A percentile compares a stretch with the other conserved stretches of the same genome.
These are phyloP conservation scores for Syngnathus acus DNA, from an alignment of 2,797 vertebrate genomes.

Conservation along the genomic window DNA sequence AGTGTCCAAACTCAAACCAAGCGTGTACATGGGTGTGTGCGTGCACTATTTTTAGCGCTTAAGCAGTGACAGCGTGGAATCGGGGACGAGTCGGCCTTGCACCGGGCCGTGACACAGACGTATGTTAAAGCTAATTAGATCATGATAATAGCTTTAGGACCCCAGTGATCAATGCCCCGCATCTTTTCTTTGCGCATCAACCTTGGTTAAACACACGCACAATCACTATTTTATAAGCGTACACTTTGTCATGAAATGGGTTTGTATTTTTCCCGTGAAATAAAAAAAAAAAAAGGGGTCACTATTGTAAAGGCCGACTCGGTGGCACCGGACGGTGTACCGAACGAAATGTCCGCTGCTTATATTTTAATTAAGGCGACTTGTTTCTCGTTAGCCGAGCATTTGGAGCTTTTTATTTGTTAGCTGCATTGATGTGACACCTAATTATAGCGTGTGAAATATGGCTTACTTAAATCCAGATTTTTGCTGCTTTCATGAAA, in stretches of 20 bases:
- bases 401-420: not conserved
- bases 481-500: not conserved
- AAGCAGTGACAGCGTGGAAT: slow-evolving; percentile 70
- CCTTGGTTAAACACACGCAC: slow-evolving; percentile 52
- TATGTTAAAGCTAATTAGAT: slow-evolving; percentile 80
- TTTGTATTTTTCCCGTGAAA: no score
- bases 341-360: not conserved
- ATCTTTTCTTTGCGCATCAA: slow-evolving; percentile 69
- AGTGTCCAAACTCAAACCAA: not conserved
- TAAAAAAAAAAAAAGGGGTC: no score
- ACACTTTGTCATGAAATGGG: no score
- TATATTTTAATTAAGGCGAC: slow-evolving; percentile 3
- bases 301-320: no score
- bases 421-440: not conserved
- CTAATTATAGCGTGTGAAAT: not conserved
- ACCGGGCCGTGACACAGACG: slow-evolving; percentile 75
- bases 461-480: not conserved
- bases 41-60: slow-evolving; percentile 62
- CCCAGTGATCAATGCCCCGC: slow-evolving; percentile 74
- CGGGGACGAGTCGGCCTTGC: slow-evolving; percentile 72
- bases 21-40: not conserved
- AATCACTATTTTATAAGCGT: no score
- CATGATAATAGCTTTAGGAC: slow-evolving; percentile 79
- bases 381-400: not conserved
- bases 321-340: not conserved